Evolutionary conservation across 2,888 invertebrate genomes (phyloP).

Genomic region (Cerastis leucographa): DNA sequence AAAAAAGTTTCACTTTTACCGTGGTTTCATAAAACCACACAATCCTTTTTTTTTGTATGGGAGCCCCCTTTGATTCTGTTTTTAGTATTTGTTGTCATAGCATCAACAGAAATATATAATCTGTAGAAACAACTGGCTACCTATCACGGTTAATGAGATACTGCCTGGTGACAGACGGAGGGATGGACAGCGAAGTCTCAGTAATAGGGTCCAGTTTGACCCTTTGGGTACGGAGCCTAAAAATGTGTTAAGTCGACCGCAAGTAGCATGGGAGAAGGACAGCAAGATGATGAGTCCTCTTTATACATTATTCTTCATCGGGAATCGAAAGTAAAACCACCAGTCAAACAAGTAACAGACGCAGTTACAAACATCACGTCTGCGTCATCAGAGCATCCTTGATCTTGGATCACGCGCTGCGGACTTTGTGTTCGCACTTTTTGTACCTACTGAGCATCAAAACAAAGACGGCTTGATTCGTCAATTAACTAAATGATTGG

Average conservation of each 20-base stretch:
- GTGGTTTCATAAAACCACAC: too few relatives aligned
- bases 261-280: neutral
- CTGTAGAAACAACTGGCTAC: too few relatives aligned
- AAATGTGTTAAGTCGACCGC: neutral
- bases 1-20: too few relatives aligned
- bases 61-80: too few relatives aligned
- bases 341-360: neutral
- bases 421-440: neutral
- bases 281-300: neutral
- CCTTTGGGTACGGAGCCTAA: too few relatives aligned
- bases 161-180: too few relatives aligned
- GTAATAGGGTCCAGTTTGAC: too few relatives aligned
- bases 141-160: too few relatives aligned
- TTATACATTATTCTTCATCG: neutral
- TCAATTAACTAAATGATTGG: neutral
- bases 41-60: too few relatives aligned
- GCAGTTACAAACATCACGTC: neutral
- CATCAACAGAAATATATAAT: too few relatives aligned
- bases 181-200: too few relatives aligned
- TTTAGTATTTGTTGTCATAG: too few relatives aligned
- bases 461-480: conserved; percentile 15
- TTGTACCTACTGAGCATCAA: neutral
- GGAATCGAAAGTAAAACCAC: conserved; percentile 8
- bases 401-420: conserved; percentile 29
- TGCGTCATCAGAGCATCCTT: conserved; percentile 25